Conservation (phyloP, 2,888 invertebrate species). For the Bombylius discolor region DNA sequence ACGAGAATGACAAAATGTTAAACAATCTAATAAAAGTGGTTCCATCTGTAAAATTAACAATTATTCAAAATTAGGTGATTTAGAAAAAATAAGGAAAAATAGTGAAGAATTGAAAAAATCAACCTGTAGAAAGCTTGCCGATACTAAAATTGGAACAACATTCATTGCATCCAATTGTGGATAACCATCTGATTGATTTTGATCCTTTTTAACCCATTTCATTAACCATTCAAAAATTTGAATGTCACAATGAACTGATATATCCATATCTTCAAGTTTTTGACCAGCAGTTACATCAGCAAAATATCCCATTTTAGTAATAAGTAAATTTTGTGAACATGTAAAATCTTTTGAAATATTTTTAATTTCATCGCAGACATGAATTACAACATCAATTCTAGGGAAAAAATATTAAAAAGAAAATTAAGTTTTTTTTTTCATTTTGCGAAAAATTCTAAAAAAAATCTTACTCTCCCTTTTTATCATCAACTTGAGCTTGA, state of each 20-base stretch:
- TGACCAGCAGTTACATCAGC: constrained; percentile 76
- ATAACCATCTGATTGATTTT: constrained; percentile 47
- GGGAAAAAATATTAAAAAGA: not conserved
- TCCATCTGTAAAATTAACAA: constrained; percentile 56
- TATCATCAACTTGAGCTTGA: not conserved
- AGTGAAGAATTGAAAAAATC: not conserved
- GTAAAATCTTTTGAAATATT: constrained; percentile 77
- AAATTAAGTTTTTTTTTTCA: no score
- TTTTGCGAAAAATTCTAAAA: not conserved
- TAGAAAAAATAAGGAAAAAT: not conserved
- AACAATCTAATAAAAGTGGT: constrained; percentile 70
- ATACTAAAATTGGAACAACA: constrained; percentile 84
- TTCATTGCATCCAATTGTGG: constrained; percentile 66
- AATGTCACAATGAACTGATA: constrained; percentile 93
- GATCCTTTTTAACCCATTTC: constrained; percentile 82
- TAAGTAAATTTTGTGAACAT: constrained; percentile 72
- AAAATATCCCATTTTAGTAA: constrained; percentile 92
- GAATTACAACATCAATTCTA: constrained; percentile 77
- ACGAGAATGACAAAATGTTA: constrained; percentile 73
- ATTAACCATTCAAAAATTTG: constrained; percentile 94
- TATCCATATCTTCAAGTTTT: constrained; percentile 80
- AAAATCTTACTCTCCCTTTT: constrained; percentile 5
- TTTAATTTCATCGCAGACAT: constrained; percentile 90
- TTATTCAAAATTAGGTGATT: no score
- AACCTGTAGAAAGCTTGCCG: constrained; percentile 77